A percentile compares a stretch with the other conserved stretches of the same genome.
Evolutionary conservation across 2,797 vertebrate genomes (phyloP).

Genomic region (Emydoidea blandingii): DNA sequence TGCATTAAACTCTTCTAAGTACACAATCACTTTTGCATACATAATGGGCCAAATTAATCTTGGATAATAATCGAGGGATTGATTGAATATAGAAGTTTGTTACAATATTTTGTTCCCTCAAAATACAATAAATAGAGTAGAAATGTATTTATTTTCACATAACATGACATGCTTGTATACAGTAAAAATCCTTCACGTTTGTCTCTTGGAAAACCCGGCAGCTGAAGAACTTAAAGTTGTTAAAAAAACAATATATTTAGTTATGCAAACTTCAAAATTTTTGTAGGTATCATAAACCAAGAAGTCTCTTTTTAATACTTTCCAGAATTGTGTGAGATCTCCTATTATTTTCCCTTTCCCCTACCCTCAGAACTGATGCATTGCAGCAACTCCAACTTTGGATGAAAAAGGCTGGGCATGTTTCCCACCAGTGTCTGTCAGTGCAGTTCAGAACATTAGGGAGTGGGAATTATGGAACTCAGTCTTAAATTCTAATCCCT

Average conservation of each 20-base stretch:
- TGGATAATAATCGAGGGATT: background rate
- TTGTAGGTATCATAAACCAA: background rate
- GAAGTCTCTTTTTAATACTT: background rate
- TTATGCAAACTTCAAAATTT: background rate
- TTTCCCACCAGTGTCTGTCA: background rate
- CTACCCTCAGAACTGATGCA: fast-evolving
- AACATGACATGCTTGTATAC: background rate
- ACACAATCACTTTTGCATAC: conserved; percentile 37
- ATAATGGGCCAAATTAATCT: background rate
- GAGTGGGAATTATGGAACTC: background rate
- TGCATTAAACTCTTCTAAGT: background rate
- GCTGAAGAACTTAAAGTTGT: background rate
- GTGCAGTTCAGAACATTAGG: background rate
- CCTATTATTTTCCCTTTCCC: background rate
- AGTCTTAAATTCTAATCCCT: background rate
- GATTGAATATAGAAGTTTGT: background rate
- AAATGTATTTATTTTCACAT: background rate
- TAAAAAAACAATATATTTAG: background rate
- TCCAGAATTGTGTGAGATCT: background rate
- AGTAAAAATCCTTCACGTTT: background rate
- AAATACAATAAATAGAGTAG: background rate
- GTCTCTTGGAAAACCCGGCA: background rate
- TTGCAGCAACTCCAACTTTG: background rate
- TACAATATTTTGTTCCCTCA: background rate
- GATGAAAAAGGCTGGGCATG: background rate